phyloP scores from a whole-genome alignment of 2,888 invertebrate genomes.

The Arenicola marina region DNA sequence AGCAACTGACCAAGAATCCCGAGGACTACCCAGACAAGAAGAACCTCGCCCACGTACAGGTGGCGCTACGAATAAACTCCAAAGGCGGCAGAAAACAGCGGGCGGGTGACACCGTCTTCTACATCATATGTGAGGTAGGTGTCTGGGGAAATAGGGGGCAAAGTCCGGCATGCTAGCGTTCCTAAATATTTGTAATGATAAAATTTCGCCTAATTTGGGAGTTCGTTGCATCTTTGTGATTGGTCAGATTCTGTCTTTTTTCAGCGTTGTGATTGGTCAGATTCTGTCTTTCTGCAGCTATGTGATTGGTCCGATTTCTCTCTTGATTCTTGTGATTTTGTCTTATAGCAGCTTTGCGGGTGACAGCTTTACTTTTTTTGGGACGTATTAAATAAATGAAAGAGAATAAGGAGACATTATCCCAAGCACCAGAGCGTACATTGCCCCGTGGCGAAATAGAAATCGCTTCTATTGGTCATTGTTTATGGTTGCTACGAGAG shows the following conservation, averaged over 20 bases:
- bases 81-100: slow-evolving; percentile 76
- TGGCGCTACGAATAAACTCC: slow-evolving; percentile 85
- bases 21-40: slow-evolving; percentile 86
- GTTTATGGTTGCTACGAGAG: too few species aligned
- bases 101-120: slow-evolving; percentile 93
- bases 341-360: slow-evolving; percentile 61
- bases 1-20: slow-evolving; percentile 90
- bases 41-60: slow-evolving; percentile 84
- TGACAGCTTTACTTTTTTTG: slow-evolving; percentile 58
- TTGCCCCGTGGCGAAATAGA: too few species aligned
- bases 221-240: too few species aligned
- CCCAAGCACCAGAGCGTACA: too few species aligned
- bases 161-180: neutral
- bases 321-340: neutral
- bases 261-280: too few species aligned
- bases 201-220: too few species aligned
- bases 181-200: too few species aligned
- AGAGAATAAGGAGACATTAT: too few species aligned
- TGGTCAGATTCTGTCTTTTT: too few species aligned
- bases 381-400: too few species aligned
- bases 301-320: neutral
- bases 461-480: too few species aligned
- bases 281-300: neutral
- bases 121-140: slow-evolving; percentile 82
- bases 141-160: neutral